Evolutionary conservation across 1,140 invertebrate species (phyloP).

Genomic region (Trichonephila clavipes): DNA sequence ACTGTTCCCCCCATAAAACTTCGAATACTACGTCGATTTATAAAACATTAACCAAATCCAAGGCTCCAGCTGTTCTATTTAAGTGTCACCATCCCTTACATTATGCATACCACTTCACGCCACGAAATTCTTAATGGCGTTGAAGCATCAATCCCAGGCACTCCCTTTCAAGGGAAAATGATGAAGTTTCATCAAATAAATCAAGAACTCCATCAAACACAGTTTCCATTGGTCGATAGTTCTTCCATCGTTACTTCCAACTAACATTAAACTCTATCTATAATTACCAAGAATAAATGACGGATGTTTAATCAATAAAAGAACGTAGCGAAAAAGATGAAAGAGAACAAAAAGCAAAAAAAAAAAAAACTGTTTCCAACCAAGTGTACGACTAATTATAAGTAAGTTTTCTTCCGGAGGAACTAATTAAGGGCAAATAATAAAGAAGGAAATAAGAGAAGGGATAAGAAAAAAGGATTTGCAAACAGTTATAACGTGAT

Average conservation of each 20-base stretch:
- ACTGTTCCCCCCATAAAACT: too few relatives aligned
- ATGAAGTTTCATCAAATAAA: background rate
- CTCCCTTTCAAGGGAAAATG: background rate
- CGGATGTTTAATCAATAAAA: slow-evolving; percentile 1
- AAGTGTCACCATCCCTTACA: too few relatives aligned
- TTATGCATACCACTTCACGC: too few relatives aligned
- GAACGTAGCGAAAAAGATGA: background rate
- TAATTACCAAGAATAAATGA: slow-evolving; percentile 7
- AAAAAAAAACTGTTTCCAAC: background rate
- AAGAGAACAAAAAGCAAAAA: too few relatives aligned
- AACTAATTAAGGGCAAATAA: slow-evolving; percentile 8
- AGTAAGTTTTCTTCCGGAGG: slow-evolving; percentile 10
- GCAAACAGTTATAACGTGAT: background rate
- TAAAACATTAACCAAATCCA: too few relatives aligned
- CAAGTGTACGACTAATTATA: slow-evolving; percentile 15
- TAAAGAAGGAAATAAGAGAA: background rate
- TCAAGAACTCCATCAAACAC: background rate
- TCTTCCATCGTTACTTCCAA: background rate
- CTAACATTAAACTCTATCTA: background rate
- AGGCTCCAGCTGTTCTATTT: too few relatives aligned
- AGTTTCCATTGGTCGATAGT: background rate
- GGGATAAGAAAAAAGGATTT: background rate
- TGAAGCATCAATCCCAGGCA: background rate
- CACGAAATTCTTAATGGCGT: too few relatives aligned
- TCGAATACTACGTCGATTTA: too few relatives aligned